A percentile compares a stretch with the other conserved stretches of the same genome.
phyloP scores from a whole-genome alignment of 2,797 vertebrate species.

The Artibeus lituratus region DNA sequence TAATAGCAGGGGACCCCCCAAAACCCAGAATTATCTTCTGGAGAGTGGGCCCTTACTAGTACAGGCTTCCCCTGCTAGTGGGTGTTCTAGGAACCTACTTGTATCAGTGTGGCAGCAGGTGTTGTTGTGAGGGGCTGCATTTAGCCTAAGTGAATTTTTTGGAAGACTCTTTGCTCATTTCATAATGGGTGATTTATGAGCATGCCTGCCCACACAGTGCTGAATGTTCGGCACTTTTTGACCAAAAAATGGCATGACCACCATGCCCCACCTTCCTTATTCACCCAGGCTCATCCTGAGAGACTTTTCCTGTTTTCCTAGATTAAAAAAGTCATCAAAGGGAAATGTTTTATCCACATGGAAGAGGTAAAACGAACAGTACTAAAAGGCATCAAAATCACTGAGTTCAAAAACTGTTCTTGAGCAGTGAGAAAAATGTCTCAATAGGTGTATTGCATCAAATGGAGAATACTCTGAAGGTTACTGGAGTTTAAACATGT shows the following conservation, averaged over 20 bases:
- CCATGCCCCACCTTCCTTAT: neutral
- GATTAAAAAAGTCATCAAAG: neutral
- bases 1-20: rapidly evolving
- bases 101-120: neutral
- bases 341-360: neutral
- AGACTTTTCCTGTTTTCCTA: neutral
- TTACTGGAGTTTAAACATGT: neutral
- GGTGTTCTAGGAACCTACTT: neutral
- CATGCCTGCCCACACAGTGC: neutral
- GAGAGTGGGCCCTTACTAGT: neutral
- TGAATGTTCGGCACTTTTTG: neutral
- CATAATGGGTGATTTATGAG: neutral
- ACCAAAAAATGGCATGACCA: neutral
- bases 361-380: neutral
- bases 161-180: neutral
- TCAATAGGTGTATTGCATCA: neutral
- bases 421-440: neutral
- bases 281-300: neutral
- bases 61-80: neutral
- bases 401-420: neutral
- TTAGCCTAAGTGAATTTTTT: neutral
- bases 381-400: neutral
- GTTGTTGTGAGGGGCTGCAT: neutral
- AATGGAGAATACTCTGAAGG: too few relatives aligned
- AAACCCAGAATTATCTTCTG: neutral